Base-by-base conservation (phyloP, 53 echinoderm and acorn worm genomes). In the Echinometra lucunter region DNA sequence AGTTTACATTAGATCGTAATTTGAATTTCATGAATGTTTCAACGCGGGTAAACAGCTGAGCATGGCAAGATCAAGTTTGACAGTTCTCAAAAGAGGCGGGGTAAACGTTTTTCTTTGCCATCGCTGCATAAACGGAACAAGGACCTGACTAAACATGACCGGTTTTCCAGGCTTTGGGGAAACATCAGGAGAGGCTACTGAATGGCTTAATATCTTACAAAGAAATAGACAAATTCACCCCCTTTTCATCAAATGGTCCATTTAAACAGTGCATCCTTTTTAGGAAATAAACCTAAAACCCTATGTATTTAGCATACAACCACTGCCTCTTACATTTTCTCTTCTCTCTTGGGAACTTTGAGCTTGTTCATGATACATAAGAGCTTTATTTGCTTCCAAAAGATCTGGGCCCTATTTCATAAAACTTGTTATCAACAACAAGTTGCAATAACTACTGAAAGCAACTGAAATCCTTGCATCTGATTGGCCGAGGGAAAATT, bases 21-120 rank as follows among this genome's bases (percentile, higher is more conserved):
- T 91, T 91, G 91, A 91, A 91, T 91, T 91, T 91, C 91, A 91
- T 91, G 91, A 67, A 91, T 91, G 91, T 91, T 91, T 42, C n/a
- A 45, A 91, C 44, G 35, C 63, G 91, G 45, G 70, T 69, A 91
- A 91, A 91, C 91, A 91, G 91, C 91, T 28, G 45, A 66, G 66
- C 19, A 3, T 66, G 45, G 69, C 32, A 35, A 45, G 66, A 91
- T 91, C 91, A 91, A 67, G 91, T 91, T 91, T 60, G 66, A 38
- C 60, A 58, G 3, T 35, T 60, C 25, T 60, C 21, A 37, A 37
- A 55, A 23, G 58, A 37, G 40, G 21, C 18, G 44, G 58, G 16
- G 40, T 60, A 89, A 89, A 89, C 60, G 58, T 89, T 89, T 38
- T 60, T 89, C 89, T 89, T 89, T 25, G 49, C 56, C 56, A 15